A percentile compares a stretch with the other conserved stretches of the same genome.
phyloP scores from a whole-genome alignment of 2,113 vertebrate species.

The Pitta sordida region DNA sequence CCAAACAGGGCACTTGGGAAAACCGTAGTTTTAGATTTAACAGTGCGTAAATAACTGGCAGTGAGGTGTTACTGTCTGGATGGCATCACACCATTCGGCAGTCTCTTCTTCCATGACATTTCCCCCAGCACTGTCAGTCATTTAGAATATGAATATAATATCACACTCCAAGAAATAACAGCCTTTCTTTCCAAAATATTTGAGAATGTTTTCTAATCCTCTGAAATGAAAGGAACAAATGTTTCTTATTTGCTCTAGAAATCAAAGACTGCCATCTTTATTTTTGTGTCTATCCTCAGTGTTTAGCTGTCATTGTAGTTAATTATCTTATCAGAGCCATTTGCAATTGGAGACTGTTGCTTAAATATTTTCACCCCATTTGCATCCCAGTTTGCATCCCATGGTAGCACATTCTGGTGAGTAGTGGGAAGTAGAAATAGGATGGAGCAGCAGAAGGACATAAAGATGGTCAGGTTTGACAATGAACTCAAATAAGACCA shows the following conservation, averaged over 20 bases:
- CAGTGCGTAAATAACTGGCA: not conserved
- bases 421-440: not conserved
- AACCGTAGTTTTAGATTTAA: not conserved
- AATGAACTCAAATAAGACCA: not conserved
- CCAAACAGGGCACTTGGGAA: not conserved
- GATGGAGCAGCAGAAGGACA: not conserved
- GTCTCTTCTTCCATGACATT: not conserved
- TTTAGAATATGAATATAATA: not conserved
- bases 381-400: not conserved
- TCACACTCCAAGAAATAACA: constrained; percentile 2
- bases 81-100: not conserved
- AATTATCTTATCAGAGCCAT: constrained; percentile 13
- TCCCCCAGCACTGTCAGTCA: not conserved
- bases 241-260: not conserved
- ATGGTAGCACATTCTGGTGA: not conserved
- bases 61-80: not conserved
- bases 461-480: not conserved
- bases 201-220: constrained; percentile 33
- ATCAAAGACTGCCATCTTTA: constrained; percentile 16
- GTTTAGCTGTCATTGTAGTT: not conserved
- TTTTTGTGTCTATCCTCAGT: not conserved
- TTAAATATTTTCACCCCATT: not conserved
- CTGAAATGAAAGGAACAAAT: constrained; percentile 13
- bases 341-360: not conserved
- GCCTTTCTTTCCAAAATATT: constrained; percentile 22